Conservation (phyloP, 2,113 vertebrate species). For the Xenopus tropicalis region DNA sequence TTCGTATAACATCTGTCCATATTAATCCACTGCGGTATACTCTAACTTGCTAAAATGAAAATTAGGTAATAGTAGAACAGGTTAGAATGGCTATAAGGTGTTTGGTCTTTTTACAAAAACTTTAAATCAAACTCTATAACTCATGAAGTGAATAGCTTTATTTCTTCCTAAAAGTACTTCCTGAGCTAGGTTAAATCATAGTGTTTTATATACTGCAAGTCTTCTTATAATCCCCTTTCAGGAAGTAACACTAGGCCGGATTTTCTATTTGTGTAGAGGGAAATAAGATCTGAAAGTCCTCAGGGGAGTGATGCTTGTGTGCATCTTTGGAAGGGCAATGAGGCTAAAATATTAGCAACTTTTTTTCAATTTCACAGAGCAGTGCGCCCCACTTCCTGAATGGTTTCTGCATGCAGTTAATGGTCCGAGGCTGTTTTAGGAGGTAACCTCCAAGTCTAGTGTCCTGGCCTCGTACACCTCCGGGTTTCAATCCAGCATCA, state of each 20-base stretch:
- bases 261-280: neutral
- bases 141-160: neutral
- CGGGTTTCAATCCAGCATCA: conserved; percentile 9
- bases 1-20: no score
- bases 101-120: no score
- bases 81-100: no score
- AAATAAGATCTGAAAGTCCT: conserved; percentile 5
- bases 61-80: no score
- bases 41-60: no score
- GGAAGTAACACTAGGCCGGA: neutral
- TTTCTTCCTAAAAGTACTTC: neutral
- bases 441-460: conserved; percentile 25
- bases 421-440: conserved; percentile 20
- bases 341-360: conserved; percentile 35
- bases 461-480: neutral
- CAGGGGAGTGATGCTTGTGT: conserved; percentile 18
- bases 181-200: neutral
- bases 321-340: conserved; percentile 16
- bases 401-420: conserved; percentile 22
- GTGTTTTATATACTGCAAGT: neutral
- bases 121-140: no score
- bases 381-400: conserved; percentile 19
- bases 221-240: neutral
- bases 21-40: no score
- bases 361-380: conserved; percentile 40